Evolutionary conservation across 2,888 invertebrate genomes (phyloP), one percentile per base, ranked within the genome.

Genomic region (Amphipyra tragopoginis): DNA sequence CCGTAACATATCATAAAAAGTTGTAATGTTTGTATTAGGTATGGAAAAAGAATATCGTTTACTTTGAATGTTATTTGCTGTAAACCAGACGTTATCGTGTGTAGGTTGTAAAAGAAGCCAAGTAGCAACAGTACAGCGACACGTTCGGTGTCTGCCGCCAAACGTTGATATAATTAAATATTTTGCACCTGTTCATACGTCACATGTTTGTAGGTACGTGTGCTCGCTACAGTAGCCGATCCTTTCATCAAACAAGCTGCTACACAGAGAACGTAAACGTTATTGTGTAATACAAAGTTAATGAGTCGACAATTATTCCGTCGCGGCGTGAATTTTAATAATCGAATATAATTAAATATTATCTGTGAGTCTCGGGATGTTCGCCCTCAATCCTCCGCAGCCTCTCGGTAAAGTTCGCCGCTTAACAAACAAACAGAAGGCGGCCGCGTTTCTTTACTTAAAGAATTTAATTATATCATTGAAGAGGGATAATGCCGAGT

Each of bases 381-480:
- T 42, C 10, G 38, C 43, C 14, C 42, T 39, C 50, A 11, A 8
- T 10, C 10, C 39, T 13, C 29, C 4, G 8, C 21, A 15, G 10
- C 11, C 21, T 14, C 26, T 44, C 54, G 69, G 26, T 6, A 74
- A 82, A 82, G 65, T 83, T 82, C 15, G 45, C 63, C 71, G 74
- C 74, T 78, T 53, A 59, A 67, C 77, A 77, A 82, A 82, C 81
- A 84, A 80, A 82, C 75, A 79, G 65, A 49, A 72, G 52, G 59
- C 56, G 14, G 58, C 50, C 53, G 52, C 48, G 34, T 48, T 74
- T 72, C 66, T 75, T 69, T 70, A 72, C 72, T 66, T 75, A 72
- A 33, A 49, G 75, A 82, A 82, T 83, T 77, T 78, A 80, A 83
- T 84, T 82, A 83, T 77, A 76, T 77, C 61, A 78, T 70, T 83